Base-by-base conservation (phyloP, 2,888 invertebrate species). In the Petrolisthes manimaculis region DNA sequence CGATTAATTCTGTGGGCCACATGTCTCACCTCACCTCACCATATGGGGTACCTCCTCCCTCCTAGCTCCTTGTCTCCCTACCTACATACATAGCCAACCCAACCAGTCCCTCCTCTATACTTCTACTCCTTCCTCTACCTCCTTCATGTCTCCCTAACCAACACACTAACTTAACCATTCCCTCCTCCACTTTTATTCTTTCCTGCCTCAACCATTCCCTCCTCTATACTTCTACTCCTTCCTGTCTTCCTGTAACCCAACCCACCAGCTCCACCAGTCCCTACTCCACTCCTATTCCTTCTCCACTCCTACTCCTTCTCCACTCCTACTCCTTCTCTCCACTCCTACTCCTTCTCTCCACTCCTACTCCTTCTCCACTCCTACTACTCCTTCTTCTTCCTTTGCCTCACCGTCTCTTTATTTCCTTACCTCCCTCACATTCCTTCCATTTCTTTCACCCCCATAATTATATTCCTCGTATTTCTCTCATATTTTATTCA, bases 111-210 rank as follows among this genome's bases (percentile, higher is more conserved):
- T 74, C n/a, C 21, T n/a, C 5, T n/a, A 74, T n/a, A n/a, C 74
- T n/a, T 74, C 21, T n/a, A 8, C 21, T 74, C 21, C 5, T n/a
- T 74, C 14, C 21, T n/a, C 8, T n/a, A 5, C 8, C 14, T 74
- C n/a, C 21, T n/a, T 74, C 21, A n/a, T n/a, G 5, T n/a, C 74
- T 74, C 21, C 21, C 21, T n/a, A n/a, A n/a, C n/a, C 21, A n/a
- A 8, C n/a, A 8, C 14, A 5, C 5, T n/a, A 8, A n/a, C 74
- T 74, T 74, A 8, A 5, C n/a, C 74, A 74, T n/a, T 5, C n/a
- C 21, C n/a, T n/a, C 74, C 74, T n/a, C n/a, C 74, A n/a, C 74
- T 74, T n/a, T n/a, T 74, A n/a, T n/a, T 74, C 74, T 5, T 74
- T 74, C 74, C 21, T 74, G 5, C 21, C 74, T 14, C 74, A 14